Conservation (phyloP, 2,113 vertebrate species). For the Hypanus sabinus region DNA sequence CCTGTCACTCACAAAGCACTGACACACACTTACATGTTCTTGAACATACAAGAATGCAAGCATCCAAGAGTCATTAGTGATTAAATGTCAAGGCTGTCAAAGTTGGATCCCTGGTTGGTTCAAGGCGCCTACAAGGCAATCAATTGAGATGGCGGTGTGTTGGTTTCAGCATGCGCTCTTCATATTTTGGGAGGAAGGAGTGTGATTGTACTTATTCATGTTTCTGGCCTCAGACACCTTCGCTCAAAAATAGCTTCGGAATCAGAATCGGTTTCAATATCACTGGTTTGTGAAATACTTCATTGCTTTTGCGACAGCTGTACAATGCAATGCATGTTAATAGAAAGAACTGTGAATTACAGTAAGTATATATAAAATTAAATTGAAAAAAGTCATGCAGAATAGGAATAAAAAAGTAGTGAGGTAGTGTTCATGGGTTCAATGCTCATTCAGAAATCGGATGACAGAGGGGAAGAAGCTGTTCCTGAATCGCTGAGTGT, state of each 20-base stretch:
- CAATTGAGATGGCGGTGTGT: background rate
- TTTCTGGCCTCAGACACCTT: background rate
- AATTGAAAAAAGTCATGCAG: too few relatives aligned
- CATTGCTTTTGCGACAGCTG: too few relatives aligned
- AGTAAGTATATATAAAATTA: too few relatives aligned
- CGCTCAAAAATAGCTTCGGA: background rate
- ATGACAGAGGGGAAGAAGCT: too few relatives aligned
- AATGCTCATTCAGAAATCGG: too few relatives aligned
- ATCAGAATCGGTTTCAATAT: too few relatives aligned
- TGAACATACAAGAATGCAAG: background rate
- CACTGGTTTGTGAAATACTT: too few relatives aligned
- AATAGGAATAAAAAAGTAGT: too few relatives aligned
- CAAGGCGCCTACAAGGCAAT: background rate
- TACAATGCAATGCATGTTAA: too few relatives aligned
- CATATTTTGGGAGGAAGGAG: background rate
- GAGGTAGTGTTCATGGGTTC: too few relatives aligned
- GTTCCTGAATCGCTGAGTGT: too few relatives aligned
- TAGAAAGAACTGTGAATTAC: too few relatives aligned
- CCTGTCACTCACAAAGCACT: background rate
- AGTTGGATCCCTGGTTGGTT: background rate
- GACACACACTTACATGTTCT: background rate
- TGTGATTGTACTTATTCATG: background rate
- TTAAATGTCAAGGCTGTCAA: slow-evolving; percentile 33
- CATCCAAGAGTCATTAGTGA: background rate
- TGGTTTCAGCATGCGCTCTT: background rate